phyloP scores from a whole-genome alignment of 1,140 invertebrate species.

The Zaprionus vittiger region DNA sequence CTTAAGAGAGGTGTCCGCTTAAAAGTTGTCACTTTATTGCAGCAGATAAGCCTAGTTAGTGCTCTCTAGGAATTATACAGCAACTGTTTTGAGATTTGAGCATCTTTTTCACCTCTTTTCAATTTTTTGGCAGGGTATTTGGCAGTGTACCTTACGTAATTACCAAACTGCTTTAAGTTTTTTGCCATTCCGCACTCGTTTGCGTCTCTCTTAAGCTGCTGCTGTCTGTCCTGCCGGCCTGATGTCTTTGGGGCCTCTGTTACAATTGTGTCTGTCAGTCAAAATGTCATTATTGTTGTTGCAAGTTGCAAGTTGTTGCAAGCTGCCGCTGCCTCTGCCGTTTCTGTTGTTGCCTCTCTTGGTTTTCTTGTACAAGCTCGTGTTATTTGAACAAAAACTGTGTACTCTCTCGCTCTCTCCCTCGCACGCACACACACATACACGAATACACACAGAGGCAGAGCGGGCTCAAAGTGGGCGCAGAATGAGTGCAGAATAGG shows the following conservation, averaged over 20 bases:
- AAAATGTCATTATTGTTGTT: slow-evolving; percentile 75
- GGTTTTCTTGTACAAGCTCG: slow-evolving; percentile 76
- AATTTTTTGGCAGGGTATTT: background rate
- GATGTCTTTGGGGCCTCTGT: slow-evolving; percentile 60
- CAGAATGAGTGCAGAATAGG: background rate
- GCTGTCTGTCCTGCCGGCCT: slow-evolving; percentile 44
- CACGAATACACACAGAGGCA: background rate
- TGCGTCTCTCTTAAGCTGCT: slow-evolving; percentile 29
- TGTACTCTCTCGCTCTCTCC: slow-evolving; percentile 1
- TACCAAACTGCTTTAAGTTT: slow-evolving; percentile 3
- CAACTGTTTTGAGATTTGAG: background rate
- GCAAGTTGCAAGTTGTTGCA: slow-evolving; percentile 39
- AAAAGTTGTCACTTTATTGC: too few species aligned
- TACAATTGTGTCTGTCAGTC: slow-evolving; percentile 73
- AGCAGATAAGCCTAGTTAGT: background rate
- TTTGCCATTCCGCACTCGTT: slow-evolving; percentile 26
- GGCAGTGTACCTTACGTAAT: background rate
- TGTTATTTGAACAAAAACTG: slow-evolving; percentile 78
- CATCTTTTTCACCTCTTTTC: background rate
- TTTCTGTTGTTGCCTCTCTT: slow-evolving; percentile 61
- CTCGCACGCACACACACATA: background rate
- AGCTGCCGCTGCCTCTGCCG: slow-evolving; percentile 15
- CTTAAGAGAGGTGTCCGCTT: too few species aligned
- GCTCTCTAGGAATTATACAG: background rate
- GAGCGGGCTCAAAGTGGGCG: slow-evolving; percentile 1